These are phyloP conservation scores for Simalia tracyae DNA, from an alignment of 2,797 vertebrate species.

Conservation along the genomic window DNA sequence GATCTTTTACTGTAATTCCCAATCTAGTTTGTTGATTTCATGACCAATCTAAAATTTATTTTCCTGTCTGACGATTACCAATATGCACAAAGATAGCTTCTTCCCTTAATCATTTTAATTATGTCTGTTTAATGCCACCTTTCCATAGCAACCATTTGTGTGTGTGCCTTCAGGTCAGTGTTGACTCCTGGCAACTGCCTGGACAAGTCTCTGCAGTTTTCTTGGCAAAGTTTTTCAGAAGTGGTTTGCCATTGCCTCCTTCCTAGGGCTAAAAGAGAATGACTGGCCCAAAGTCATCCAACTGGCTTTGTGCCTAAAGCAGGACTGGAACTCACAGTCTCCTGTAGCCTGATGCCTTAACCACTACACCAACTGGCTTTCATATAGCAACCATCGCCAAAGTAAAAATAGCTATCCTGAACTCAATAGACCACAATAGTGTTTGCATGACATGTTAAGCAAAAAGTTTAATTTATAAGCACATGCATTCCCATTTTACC, in stretches of 20 bases:
- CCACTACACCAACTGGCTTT: not conserved
- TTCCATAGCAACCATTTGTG: not conserved
- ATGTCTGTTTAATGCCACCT: not conserved
- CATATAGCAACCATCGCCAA: not conserved
- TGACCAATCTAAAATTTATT: not conserved
- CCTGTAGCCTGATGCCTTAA: not conserved
- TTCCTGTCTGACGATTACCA: not conserved
- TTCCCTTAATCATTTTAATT: not conserved
- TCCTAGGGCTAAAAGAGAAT: not conserved
- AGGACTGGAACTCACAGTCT: not conserved
- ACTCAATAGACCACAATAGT: not conserved
- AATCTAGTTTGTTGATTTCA: not conserved
- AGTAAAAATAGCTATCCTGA: not conserved
- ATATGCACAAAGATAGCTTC: not conserved
- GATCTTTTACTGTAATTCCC: not conserved
- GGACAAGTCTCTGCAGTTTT: not conserved
- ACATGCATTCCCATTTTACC: too few relatives aligned
- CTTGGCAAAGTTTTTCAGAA: not conserved
- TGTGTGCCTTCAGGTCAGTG: not conserved
- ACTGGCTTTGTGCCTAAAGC: not conserved
- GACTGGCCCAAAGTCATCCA: not conserved
- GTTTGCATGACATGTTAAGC: not conserved
- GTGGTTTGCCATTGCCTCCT: not conserved
- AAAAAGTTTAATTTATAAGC: too few relatives aligned
- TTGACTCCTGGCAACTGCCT: not conserved